Conservation (phyloP, 1,140 invertebrate species). For the Hydropsyche tenuis region DNA sequence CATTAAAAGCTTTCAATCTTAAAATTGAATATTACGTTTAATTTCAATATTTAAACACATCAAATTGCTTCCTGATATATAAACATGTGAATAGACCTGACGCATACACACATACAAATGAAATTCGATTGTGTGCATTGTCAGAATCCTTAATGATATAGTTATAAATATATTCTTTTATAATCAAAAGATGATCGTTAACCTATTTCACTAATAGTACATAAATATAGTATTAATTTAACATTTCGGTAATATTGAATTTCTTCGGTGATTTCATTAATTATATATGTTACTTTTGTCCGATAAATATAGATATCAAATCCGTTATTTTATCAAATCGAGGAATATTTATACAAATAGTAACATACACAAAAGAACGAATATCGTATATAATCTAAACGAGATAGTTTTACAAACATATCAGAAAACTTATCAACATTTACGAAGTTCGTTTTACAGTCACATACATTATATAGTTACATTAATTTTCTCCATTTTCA, state of each 20-base stretch:
- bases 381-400: conserved; percentile 21
- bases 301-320: background rate
- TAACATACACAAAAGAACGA: conserved; percentile 11
- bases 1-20: background rate
- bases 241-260: conserved; percentile 11
- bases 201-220: conserved; percentile 33
- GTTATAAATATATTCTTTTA: conserved; percentile 23
- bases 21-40: background rate
- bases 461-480: conserved; percentile 30
- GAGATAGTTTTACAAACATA: conserved; percentile 28
- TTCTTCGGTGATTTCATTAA: too few species aligned
- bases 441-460: conserved; percentile 22
- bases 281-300: background rate
- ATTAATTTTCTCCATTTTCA: background rate
- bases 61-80: conserved; percentile 10
- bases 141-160: conserved; percentile 26
- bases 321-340: background rate
- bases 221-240: conserved; percentile 32
- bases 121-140: background rate
- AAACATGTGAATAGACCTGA: background rate
- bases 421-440: conserved; percentile 33
- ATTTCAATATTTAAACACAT: conserved; percentile 17
- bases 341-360: background rate
- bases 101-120: background rate
- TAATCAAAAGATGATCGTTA: conserved; percentile 27